phyloP scores from a whole-genome alignment of 1,140 invertebrate genomes.

The Arion vulgaris region DNA sequence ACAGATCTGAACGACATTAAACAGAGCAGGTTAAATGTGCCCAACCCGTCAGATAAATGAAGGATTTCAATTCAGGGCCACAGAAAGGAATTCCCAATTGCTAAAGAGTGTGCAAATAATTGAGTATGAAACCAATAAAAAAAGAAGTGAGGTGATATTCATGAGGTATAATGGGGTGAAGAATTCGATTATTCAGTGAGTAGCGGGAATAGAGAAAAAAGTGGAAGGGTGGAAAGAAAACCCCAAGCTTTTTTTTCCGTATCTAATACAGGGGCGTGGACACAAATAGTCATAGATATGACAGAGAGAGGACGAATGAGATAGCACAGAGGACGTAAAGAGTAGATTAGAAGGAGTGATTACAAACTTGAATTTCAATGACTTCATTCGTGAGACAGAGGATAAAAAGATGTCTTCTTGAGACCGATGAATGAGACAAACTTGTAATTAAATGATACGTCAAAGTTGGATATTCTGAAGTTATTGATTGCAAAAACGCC shows the following conservation, averaged over 20 bases:
- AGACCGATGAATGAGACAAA: background rate
- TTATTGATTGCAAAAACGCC: no score
- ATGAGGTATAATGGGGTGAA: background rate
- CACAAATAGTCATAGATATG: background rate
- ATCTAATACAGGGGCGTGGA: background rate
- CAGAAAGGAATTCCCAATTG: background rate
- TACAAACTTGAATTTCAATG: background rate
- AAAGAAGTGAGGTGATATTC: background rate
- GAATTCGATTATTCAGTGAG: background rate
- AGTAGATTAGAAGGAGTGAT: background rate
- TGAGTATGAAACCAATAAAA: background rate
- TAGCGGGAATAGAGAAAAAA: background rate
- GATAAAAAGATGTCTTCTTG: background rate
- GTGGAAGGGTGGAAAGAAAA: background rate
- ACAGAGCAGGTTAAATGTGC: background rate
- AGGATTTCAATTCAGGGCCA: background rate
- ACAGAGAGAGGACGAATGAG: background rate
- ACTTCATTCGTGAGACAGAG: background rate
- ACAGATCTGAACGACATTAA: background rate
- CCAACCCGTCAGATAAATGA: slow-evolving; percentile 1
- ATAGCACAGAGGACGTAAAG: background rate
- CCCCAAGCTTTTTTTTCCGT: background rate
- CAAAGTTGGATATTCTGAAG: no score
- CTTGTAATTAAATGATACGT: no score
- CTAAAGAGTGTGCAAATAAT: background rate